Conservation (phyloP, 2,888 invertebrate species). For the Brachyptera putata region DNA sequence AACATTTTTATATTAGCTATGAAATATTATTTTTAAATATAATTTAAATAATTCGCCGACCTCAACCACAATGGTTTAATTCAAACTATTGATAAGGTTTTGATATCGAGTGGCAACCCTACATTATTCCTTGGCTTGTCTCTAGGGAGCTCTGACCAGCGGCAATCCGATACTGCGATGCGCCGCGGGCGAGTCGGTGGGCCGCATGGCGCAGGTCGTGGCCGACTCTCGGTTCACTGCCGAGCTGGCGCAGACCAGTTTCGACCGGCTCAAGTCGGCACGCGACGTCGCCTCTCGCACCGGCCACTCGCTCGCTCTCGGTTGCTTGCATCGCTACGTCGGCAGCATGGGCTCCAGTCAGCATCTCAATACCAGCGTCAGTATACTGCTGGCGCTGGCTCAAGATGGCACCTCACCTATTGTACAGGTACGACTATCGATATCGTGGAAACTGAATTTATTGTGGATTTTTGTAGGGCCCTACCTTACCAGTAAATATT, state of each 20-base stretch:
- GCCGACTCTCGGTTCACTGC: conserved; percentile 83
- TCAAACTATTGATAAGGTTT: too few species aligned
- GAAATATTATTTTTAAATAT: too few species aligned
- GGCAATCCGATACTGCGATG: conserved; percentile 78
- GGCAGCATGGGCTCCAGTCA: conserved; percentile 96
- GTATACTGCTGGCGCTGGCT: conserved; percentile 87
- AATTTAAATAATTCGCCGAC: too few species aligned
- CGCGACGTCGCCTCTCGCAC: conserved; percentile 84
- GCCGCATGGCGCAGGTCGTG: conserved; percentile 86
- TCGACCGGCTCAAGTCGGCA: conserved; percentile 80
- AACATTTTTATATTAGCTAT: too few species aligned
- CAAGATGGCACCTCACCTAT: conserved; percentile 91
- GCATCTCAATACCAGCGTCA: conserved; percentile 89
- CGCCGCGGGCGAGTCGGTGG: conserved; percentile 92
- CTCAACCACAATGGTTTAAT: too few species aligned
- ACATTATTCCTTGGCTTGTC: neutral
- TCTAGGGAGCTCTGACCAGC: conserved; percentile 65
- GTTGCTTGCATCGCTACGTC: conserved; percentile 91
- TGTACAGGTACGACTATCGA: conserved; percentile 86
- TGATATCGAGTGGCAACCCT: too few species aligned
- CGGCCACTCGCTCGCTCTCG: conserved; percentile 87
- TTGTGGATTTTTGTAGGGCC: too few species aligned
- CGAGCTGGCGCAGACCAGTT: conserved; percentile 83
- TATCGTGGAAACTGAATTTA: too few species aligned
- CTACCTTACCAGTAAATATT: too few species aligned